Conservation (phyloP, 1,140 invertebrate genomes). For the Venturia canescens region DNA sequence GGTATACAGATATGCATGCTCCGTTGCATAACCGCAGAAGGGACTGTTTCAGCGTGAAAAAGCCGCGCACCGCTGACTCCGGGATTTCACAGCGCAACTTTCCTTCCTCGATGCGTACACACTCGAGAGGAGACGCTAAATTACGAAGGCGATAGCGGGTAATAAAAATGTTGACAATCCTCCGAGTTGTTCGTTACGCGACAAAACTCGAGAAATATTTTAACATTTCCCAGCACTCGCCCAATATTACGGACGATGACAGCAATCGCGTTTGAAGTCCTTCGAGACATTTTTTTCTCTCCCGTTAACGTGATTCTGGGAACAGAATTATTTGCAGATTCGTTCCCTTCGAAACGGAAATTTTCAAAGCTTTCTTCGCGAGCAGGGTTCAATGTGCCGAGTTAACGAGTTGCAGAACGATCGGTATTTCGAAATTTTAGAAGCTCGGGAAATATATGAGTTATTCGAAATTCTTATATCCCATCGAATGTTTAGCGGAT, state of each 20-base stretch:
- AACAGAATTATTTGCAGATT: too few relatives aligned
- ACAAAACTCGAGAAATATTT: not conserved
- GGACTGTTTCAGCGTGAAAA: constrained; percentile 8
- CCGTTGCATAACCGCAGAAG: not conserved
- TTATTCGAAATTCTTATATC: too few relatives aligned
- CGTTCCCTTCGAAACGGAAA: too few relatives aligned
- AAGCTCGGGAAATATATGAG: too few relatives aligned
- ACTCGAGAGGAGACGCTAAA: too few relatives aligned
- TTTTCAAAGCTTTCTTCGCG: too few relatives aligned
- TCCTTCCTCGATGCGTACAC: not conserved
- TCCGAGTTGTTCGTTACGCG: not conserved
- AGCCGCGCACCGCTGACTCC: not conserved
- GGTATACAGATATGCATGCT: not conserved
- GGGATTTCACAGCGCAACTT: constrained; percentile 4
- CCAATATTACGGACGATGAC: not conserved
- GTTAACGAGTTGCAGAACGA: too few relatives aligned
- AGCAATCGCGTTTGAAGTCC: not conserved
- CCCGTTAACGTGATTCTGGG: too few relatives aligned
- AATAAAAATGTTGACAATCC: not conserved
- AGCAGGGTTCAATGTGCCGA: too few relatives aligned
- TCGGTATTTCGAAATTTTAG: too few relatives aligned
- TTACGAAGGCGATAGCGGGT: not conserved
- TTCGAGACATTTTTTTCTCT: not conserved
- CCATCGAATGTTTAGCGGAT: too few relatives aligned
- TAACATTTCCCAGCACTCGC: not conserved